Conservation (phyloP, 2,113 vertebrate genomes). For the Pardalotus punctatus region DNA sequence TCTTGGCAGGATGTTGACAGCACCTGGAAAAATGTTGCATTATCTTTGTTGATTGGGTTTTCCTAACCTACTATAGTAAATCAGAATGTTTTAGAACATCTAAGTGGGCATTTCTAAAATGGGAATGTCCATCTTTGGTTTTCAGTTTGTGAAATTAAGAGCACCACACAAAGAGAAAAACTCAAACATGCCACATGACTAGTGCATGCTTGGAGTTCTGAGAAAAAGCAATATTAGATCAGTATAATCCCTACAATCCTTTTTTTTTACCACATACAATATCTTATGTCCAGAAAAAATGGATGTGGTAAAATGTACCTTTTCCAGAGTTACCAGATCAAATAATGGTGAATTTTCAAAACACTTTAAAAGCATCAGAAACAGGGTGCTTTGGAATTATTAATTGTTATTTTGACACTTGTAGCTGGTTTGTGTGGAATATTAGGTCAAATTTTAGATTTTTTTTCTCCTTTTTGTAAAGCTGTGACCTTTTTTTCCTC, state of each 20-base stretch:
- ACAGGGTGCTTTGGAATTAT: background rate
- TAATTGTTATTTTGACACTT: background rate
- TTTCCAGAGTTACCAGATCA: background rate
- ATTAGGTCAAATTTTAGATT: background rate
- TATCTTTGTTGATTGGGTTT: background rate
- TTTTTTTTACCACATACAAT: background rate
- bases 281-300: background rate
- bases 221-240: background rate
- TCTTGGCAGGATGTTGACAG: background rate
- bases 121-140: background rate
- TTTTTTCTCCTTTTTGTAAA: background rate
- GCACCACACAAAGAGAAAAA: background rate
- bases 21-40: background rate
- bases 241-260: fast-evolving
- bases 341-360: background rate
- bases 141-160: background rate
- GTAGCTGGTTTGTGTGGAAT: background rate
- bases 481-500: background rate
- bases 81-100: background rate
- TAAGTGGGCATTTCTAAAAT: background rate
- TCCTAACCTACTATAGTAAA: background rate
- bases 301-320: background rate
- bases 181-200: background rate
- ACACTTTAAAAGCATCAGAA: background rate
- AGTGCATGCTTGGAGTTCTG: background rate